Evolutionary conservation across 2,888 invertebrate species (phyloP), one percentile per base, ranked within the genome.

Genomic region (Calephelis perditalis): DNA sequence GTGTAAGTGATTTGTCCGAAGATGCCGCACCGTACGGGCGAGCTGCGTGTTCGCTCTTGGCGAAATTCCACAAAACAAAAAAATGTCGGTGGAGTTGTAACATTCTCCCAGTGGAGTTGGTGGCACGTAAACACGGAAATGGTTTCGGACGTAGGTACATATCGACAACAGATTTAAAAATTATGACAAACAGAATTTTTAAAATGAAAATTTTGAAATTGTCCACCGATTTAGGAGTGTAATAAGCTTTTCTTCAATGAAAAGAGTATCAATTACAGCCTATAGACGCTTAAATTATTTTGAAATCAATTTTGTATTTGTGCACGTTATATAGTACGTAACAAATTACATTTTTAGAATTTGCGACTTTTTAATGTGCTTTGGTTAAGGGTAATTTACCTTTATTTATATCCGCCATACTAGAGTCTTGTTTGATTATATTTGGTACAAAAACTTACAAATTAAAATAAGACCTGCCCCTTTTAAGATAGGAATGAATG

Each of bases 371-470:
- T 8, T 40, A 40, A 6, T 40, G 6, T 40, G 4, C 40, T 40
- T 40, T 40, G 40, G 40, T 40, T 40, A 40, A 40, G 40, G 40
- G 40, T 40, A 6, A 40, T 40, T 40, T 40, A 8, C 8, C 5
- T 40, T 40, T 40, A 2, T 40, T 40, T 40, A 40, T 40, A 40
- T 40, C 40, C 40, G 40, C 40, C 40, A 40, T 40, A 40, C 40
- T 40, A 40, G 40, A 40, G 40, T 59, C 12, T 26, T 37, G 74
- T 66, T 70, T 71, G 71, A 70, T 74, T 82, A 76, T 71, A 78
- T 86, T 86, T 86, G 87, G 89, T 89, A 89, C 89, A 89, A 89
- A 89, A 75, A 84, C 79, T 84, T 83, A 86, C 86, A 86, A 88
- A 85, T 78, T 85, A 84, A 86, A 84, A 82, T 86, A 85, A 82